Percentiles rank a stretch among this genome's conserved stretches.
phyloP scores from a whole-genome alignment of 2,797 vertebrate genomes.

The Ammospiza maritima region DNA sequence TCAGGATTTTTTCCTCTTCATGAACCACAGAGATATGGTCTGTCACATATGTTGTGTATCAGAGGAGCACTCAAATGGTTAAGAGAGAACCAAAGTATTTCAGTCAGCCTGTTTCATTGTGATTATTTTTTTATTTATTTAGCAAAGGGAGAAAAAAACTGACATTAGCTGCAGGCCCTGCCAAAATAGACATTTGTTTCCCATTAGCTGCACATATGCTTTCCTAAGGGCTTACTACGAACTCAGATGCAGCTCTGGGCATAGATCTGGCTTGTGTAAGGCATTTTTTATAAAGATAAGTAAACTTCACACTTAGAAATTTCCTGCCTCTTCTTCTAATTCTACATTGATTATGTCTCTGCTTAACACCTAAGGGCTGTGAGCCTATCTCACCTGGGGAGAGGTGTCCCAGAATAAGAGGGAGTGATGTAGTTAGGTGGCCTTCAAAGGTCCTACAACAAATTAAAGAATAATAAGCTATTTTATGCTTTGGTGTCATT shows the following conservation, averaged over 20 bases:
- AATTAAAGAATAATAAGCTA: neutral
- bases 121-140: slow-evolving; percentile 48
- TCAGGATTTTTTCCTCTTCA: slow-evolving; percentile 2
- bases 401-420: neutral
- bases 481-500: neutral
- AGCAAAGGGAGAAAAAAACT: slow-evolving; percentile 47
- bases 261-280: slow-evolving; percentile 53
- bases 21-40: slow-evolving; percentile 20
- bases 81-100: slow-evolving; percentile 54
- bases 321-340: slow-evolving; percentile 2
- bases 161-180: slow-evolving; percentile 61
- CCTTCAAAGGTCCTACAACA: neutral
- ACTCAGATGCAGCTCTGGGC: slow-evolving; percentile 2
- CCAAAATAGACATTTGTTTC: slow-evolving; percentile 78
- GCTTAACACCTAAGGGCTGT: neutral
- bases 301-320: slow-evolving; percentile 19
- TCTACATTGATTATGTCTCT: neutral
- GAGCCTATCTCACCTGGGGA: neutral
- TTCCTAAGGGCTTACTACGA: slow-evolving; percentile 50
- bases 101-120: slow-evolving; percentile 42
- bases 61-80: slow-evolving; percentile 46
- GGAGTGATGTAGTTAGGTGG: neutral
- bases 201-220: slow-evolving; percentile 62
- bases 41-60: slow-evolving; percentile 53
- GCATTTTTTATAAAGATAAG: slow-evolving; percentile 38